A percentile compares a stretch with the other conserved stretches of the same genome.
Evolutionary conservation across 2,797 vertebrate genomes (phyloP).

Genomic region (Sylvia borin): DNA sequence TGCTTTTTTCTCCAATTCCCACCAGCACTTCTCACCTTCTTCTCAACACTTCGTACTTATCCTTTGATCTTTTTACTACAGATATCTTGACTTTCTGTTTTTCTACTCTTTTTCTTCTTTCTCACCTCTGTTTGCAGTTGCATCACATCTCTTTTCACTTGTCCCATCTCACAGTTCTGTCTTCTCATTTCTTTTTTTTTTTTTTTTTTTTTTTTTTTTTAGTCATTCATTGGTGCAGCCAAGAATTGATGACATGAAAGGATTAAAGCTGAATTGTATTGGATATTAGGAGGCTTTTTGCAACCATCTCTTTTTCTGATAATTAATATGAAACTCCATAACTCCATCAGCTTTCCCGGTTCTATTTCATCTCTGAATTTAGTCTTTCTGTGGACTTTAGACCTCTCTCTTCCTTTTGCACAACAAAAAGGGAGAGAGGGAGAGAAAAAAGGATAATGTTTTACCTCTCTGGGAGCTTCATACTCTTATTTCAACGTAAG

Average conservation of each 20-base stretch:
- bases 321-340: conserved; percentile 56
- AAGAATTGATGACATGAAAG: conserved; percentile 13
- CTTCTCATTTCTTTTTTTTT: not conserved
- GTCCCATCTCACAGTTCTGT: not conserved
- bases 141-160: conserved; percentile 8
- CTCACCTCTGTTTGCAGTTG: not conserved
- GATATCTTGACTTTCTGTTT: not conserved
- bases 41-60: not conserved
- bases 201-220: not conserved
- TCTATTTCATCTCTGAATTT: conserved; percentile 2
- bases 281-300: conserved; percentile 38
- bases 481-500: not conserved
- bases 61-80: conserved; percentile 3
- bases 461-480: not conserved
- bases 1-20: not conserved
- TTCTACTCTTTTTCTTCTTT: not conserved
- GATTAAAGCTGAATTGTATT: not conserved
- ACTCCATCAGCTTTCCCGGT: not conserved
- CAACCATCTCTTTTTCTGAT: conserved; percentile 23
- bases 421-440: not conserved
- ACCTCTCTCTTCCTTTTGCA: not conserved
- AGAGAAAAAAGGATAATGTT: not conserved
- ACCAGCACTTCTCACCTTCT: not conserved
- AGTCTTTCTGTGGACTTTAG: not conserved
- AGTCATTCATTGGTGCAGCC: not conserved